A percentile compares a stretch with the other conserved stretches of the same genome.
Evolutionary conservation across 2,797 vertebrate species (phyloP).

Genomic region (Peromyscus melanophrys): DNA sequence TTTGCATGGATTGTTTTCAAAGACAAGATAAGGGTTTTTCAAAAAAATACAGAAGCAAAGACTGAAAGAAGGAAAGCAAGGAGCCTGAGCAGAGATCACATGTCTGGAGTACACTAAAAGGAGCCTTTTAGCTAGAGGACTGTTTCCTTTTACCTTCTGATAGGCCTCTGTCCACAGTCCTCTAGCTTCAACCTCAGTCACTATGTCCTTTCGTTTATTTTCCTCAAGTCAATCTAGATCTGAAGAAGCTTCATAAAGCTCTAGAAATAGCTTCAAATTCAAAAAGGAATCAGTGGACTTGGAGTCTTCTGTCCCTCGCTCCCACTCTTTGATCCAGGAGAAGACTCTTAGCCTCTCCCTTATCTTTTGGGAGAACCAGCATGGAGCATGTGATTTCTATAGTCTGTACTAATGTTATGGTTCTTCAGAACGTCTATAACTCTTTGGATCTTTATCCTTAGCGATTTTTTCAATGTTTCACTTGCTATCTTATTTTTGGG

Average conservation of each 20-base stretch:
- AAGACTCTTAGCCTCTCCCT: conserved; percentile 26
- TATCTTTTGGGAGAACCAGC: conserved; percentile 8
- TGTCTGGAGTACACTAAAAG: neutral
- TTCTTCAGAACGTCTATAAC: conserved; percentile 41
- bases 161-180: neutral
- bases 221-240: neutral
- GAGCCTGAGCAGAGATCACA: neutral
- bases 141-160: neutral
- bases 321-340: neutral
- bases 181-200: neutral
- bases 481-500: conserved; percentile 78
- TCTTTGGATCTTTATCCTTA: conserved; percentile 10
- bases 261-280: neutral
- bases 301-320: neutral
- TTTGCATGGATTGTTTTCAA: conserved; percentile 54
- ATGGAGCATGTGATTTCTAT: neutral
- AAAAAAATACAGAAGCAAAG: neutral
- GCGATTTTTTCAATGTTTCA: conserved; percentile 33
- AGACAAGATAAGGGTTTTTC: conserved; percentile 3
- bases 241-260: neutral
- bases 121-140: neutral
- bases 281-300: neutral
- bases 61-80: neutral
- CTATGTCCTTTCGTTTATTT: neutral
- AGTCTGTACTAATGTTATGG: neutral